Evolutionary conservation across 2,888 invertebrate genomes (phyloP), one percentile per base, ranked within the genome.

Genomic region (Cataglyphis livida): DNA sequence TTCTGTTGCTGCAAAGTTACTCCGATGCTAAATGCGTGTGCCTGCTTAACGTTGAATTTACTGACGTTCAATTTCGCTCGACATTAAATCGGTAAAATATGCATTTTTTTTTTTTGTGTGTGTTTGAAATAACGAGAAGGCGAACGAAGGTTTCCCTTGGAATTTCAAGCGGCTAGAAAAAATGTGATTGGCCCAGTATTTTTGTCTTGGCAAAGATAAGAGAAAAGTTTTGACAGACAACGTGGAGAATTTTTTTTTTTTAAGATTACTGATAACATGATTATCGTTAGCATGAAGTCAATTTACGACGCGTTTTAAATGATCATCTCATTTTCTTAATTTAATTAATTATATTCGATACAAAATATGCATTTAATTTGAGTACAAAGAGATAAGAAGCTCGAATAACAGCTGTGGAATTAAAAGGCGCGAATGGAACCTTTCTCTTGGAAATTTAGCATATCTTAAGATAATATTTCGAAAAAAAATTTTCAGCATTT

Each of bases 11-110:
- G 78, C 78, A 59, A 79, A 79, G 59, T 79, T 79, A 59, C 59
- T 61, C 44, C 59, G 59, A 59, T 70, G 78, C 78, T 57, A 78
- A 78, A 78, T 78, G 70, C 70, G 59, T 41, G 54, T 51, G 66
- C 25, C 62, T 21, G 62, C 21, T 32, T 75, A 62, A 75, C 62
- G 74, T 62, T 62, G 32, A 38, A 73, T 59, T 59, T n/a, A 28
- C 41, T 7, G 41, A 38, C 10, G 35, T 35, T 59, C 21, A 41
- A 59, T 25, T 59, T 54, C 18, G 57, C 12, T 10, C 28, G 15
- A 21, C 9, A 15, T 44, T 21, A 25, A 38, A 57, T 38, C 38
- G 25, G 10, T 35, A n/a, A 3, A 48, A 25, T 21, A 57, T 35
- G 9, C 32, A 1, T 57, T 38, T 71, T n/a, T 28, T 28, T 25